These are phyloP conservation scores for Megalonaias nervosa DNA, from an alignment of 1,140 invertebrate species.

Conservation along the genomic window DNA sequence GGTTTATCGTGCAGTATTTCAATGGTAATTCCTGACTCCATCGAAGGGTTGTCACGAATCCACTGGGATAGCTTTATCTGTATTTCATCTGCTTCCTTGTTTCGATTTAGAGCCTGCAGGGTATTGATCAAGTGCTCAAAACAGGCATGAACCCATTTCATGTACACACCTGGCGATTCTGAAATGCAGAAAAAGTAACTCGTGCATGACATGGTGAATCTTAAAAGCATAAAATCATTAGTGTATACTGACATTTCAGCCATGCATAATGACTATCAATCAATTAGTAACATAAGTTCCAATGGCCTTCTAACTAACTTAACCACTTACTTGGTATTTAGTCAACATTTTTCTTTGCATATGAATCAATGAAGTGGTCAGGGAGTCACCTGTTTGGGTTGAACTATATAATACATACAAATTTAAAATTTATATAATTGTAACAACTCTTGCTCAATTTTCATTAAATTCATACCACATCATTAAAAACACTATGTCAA, in stretches of 20 bases:
- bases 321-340: neutral
- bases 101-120: slow-evolving; percentile 47
- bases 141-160: slow-evolving; percentile 63
- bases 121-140: slow-evolving; percentile 57
- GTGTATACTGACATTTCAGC: neutral
- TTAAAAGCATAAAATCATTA: neutral
- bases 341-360: neutral
- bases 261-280: neutral
- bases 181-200: slow-evolving; percentile 21
- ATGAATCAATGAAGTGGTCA: neutral
- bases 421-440: neutral
- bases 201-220: neutral
- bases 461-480: neutral
- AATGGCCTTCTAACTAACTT: neutral
- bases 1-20: slow-evolving; percentile 46
- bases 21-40: slow-evolving; percentile 82
- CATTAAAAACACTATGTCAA: neutral
- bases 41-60: slow-evolving; percentile 83
- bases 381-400: neutral
- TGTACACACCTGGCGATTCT: slow-evolving; percentile 61
- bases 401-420: neutral
- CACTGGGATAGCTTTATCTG: slow-evolving; percentile 81
- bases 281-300: neutral
- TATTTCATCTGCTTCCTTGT: slow-evolving; percentile 56
- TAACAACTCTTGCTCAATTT: neutral